A percentile compares a stretch with the other conserved stretches of the same genome.
Conservation (phyloP, 1,140 invertebrate species). For the Leptinotarsa undecemlineata region DNA sequence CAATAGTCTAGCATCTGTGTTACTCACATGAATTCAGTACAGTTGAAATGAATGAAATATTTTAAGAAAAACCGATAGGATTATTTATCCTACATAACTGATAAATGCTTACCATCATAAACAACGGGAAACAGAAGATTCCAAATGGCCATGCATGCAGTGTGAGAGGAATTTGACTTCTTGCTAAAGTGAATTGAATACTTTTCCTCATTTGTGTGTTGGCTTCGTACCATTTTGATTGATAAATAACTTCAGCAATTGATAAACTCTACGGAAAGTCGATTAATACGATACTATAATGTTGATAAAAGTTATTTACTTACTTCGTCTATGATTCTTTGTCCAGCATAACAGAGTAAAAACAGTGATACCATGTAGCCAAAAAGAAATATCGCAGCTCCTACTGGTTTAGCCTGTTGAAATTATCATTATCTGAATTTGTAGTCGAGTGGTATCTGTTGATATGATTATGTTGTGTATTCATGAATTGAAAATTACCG, state of each 20-base stretch:
- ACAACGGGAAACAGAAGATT: neutral
- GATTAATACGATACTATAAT: too few relatives aligned
- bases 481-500: too few relatives aligned
- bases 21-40: too few relatives aligned
- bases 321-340: constrained; percentile 21
- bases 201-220: constrained; percentile 10
- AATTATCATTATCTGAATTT: neutral
- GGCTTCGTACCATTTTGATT: constrained; percentile 8
- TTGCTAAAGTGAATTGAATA: constrained; percentile 3
- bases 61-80: rapidly evolving
- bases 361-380: constrained; percentile 19
- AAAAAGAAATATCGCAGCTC: constrained; percentile 9
- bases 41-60: too few relatives aligned
- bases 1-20: too few relatives aligned
- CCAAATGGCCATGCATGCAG: constrained; percentile 7
- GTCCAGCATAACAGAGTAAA: constrained; percentile 12
- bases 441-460: too few relatives aligned
- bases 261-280: constrained; percentile 5
- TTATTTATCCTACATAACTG: too few relatives aligned
- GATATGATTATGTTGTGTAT: too few relatives aligned
- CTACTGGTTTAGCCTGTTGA: constrained; percentile 19
- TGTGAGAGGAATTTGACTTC: constrained; percentile 1
- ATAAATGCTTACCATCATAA: neutral
- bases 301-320: neutral
- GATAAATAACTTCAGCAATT: constrained; percentile 5